Evolutionary conservation across 2,888 invertebrate species (phyloP), one percentile per base, ranked within the genome.

Genomic region (Pyrgus malvae): DNA sequence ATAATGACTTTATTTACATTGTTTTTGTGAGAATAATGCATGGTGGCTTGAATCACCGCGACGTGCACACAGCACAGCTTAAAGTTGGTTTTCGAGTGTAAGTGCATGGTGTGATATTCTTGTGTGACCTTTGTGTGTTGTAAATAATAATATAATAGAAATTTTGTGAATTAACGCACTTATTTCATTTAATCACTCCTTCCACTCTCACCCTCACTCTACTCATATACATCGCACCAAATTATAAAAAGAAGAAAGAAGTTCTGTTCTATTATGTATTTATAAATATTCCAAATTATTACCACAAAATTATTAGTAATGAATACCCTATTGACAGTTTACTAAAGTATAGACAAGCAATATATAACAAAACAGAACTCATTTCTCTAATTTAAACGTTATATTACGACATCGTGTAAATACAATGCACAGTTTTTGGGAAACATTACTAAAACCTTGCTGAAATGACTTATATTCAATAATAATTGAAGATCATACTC

Each of bases 91-190:
- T 76, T 78, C 76, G 72, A 83, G 74, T 84, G 77, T 87, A 85
- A 88, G 88, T 91, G 90, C 91, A 91, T 90, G 90, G 87, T 85
- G 88, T 87, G 87, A 83, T 87, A 78, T 85, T 86, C 78, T 83
- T 29, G 74, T 83, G 77, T 72, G 65, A 68, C 68, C 69, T 74
- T 63, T 76, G 76, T 80, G 76, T 83, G 74, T 80, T 90, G 86
- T 90, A 88, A 87, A 88, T 87, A 90, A 84, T 87, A 81, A 79
- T 78, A 80, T 77, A 78, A 88, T 85, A 89, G 79, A 84, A 76
- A 76, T 78, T 82, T 83, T 86, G 78, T 83, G 76, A 85, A 84
- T 85, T 84, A 83, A 83, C 80, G 80, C 88, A 85, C 84, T 88
- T 80, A 83, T 87, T 88, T 88, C 83, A 88, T 89, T 90, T 78